Conservation (phyloP, 2,113 vertebrate genomes). For the Gavia stellata region DNA sequence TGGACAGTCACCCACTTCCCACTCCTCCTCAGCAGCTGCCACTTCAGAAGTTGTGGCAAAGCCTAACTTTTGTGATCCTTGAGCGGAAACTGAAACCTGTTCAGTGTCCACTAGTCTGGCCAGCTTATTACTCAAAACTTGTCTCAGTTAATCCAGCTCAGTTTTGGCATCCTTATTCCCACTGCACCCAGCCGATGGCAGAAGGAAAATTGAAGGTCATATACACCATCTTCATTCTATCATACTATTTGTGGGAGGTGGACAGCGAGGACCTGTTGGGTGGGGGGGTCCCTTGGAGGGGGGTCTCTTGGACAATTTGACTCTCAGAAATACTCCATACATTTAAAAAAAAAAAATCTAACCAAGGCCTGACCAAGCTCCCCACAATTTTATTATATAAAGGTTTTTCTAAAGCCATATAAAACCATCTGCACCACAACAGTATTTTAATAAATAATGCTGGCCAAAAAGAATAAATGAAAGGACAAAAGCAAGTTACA, state of each 20-base stretch:
- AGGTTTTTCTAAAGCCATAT: background rate
- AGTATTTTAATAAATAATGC: background rate
- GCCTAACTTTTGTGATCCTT: background rate
- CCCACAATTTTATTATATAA: background rate
- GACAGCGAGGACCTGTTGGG: background rate
- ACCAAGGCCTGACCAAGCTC: background rate
- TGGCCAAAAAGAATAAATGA: background rate
- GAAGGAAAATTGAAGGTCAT: background rate
- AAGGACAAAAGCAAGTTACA: background rate
- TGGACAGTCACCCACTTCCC: background rate
- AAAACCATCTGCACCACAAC: background rate
- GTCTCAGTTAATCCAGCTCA: background rate
- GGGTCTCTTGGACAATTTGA: background rate
- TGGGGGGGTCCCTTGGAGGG: too few relatives aligned
- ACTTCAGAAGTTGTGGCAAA: background rate
- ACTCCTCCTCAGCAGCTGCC: background rate
- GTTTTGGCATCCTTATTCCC: background rate
- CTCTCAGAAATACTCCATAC: background rate
- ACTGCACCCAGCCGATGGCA: background rate
- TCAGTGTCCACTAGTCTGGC: background rate
- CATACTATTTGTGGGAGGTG: background rate
- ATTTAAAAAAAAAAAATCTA: background rate
- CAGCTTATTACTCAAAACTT: background rate
- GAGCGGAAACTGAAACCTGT: background rate
- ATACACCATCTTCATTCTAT: background rate